Conservation (phyloP, 2,888 invertebrate genomes). For the Argyresthia albistria region DNA sequence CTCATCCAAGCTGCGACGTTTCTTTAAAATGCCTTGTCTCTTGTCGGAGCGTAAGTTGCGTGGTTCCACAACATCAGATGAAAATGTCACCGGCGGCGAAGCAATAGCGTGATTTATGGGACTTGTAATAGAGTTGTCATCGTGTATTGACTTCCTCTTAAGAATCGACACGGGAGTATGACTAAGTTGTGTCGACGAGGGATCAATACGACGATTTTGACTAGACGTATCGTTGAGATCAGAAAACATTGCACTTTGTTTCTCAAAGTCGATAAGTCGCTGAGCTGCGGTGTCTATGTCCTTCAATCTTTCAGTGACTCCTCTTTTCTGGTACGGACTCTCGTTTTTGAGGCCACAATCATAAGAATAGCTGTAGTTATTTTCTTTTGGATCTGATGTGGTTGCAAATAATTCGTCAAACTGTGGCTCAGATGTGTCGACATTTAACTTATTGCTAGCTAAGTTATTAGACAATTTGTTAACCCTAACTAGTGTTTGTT, state of each 20-base stretch:
- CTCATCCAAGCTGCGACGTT: constrained; percentile 87
- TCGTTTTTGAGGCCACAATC: constrained; percentile 48
- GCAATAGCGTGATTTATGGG: constrained; percentile 66
- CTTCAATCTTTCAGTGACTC: constrained; percentile 57
- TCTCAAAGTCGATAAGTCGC: constrained; percentile 69
- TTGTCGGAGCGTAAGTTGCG: constrained; percentile 67
- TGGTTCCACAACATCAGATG: constrained; percentile 80
- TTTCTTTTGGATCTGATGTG: constrained; percentile 43
- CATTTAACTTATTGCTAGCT: constrained; percentile 60
- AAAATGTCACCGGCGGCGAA: constrained; percentile 85
- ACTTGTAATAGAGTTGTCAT: constrained; percentile 59
- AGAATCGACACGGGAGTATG: constrained; percentile 76
- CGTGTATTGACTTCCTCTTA: constrained; percentile 76
- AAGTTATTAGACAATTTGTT: constrained; percentile 74
- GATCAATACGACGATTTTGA: constrained; percentile 64
- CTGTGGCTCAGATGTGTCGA: constrained; percentile 46
- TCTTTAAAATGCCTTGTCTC: constrained; percentile 86
- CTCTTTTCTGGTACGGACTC: constrained; percentile 39
- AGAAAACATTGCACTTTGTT: constrained; percentile 69
- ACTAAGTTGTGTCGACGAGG: constrained; percentile 42
- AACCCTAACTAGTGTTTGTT: constrained; percentile 78
- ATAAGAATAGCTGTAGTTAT: constrained; percentile 30
- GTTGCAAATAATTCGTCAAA: constrained; percentile 48
- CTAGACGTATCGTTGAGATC: constrained; percentile 68
- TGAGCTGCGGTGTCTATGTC: constrained; percentile 68